These are phyloP conservation scores for Drosophila ohnishii DNA, from an alignment of 1,140 invertebrate species.

Conservation along the genomic window DNA sequence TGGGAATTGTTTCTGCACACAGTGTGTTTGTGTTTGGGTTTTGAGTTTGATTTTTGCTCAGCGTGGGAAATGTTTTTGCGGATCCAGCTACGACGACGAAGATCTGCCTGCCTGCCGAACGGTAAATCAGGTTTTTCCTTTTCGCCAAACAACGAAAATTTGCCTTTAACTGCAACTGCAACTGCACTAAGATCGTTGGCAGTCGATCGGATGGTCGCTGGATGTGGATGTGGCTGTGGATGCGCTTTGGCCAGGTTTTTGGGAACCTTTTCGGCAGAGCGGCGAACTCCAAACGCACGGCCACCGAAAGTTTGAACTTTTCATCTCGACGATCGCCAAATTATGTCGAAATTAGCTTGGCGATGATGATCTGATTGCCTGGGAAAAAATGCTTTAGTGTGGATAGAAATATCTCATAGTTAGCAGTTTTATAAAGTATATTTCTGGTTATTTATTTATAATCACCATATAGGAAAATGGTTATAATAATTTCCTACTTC, in stretches of 20 bases:
- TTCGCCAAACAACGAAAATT: constrained; percentile 54
- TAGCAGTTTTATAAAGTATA: neutral
- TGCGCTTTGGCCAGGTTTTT: constrained; percentile 17
- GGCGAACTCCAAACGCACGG: constrained; percentile 44
- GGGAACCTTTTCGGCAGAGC: constrained; percentile 34
- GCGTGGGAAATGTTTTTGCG: constrained; percentile 74
- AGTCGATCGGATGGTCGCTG: constrained; percentile 59
- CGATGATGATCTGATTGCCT: constrained; percentile 17
- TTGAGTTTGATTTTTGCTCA: constrained; percentile 56
- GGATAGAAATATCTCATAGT: neutral
- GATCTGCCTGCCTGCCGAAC: constrained; percentile 45
- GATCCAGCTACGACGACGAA: constrained; percentile 43
- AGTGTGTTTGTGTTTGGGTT: constrained; percentile 53
- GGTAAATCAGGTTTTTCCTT: constrained; percentile 79
- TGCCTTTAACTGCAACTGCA: constrained; percentile 36
- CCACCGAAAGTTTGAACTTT: constrained; percentile 55
- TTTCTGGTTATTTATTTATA: neutral
- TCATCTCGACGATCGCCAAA: constrained; percentile 28
- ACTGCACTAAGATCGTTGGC: constrained; percentile 50
- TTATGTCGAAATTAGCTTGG: constrained; percentile 34
- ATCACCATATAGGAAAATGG: neutral
- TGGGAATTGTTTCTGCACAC: constrained; percentile 65
- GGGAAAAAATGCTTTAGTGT: constrained; percentile 10
- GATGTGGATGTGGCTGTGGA: constrained; percentile 12
- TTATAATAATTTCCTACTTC: constrained; percentile 5